Conservation (phyloP, 2,113 vertebrate species). For the Zosterops hypoxanthus region DNA sequence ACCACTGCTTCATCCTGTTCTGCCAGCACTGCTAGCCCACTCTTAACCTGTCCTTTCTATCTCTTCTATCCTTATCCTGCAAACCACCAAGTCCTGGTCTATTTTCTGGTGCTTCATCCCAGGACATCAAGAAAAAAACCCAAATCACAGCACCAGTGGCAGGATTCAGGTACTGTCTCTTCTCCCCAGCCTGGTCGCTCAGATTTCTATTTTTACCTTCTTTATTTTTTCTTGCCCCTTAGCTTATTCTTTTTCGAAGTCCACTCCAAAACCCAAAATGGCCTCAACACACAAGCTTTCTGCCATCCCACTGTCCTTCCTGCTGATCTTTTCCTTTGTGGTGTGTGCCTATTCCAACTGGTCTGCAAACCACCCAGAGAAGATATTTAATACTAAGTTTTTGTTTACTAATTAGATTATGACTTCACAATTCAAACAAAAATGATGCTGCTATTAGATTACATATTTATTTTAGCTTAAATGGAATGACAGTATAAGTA, state of each 20-base stretch:
- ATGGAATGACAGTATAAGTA: background rate
- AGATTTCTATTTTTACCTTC: background rate
- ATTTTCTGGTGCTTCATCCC: background rate
- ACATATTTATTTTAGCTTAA: background rate
- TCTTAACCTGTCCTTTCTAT: background rate
- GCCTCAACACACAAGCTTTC: background rate
- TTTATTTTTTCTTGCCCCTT: background rate
- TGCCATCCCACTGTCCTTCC: background rate
- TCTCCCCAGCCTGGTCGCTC: background rate
- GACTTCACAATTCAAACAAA: background rate
- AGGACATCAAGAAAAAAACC: background rate
- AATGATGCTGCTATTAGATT: background rate
- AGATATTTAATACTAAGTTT: background rate
- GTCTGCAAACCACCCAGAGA: rapidly evolving
- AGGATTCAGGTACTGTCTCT: background rate
- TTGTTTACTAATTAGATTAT: background rate
- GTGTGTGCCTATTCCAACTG: background rate
- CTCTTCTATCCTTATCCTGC: background rate
- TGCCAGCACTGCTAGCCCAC: background rate
- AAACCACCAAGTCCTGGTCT: background rate
- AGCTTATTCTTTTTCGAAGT: background rate
- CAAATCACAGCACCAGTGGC: background rate
- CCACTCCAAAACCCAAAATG: background rate
- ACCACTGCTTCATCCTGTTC: background rate
- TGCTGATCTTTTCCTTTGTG: background rate